These are phyloP conservation scores for Heliconius hermathena DNA, from an alignment of 1,140 invertebrate genomes.

Conservation along the genomic window DNA sequence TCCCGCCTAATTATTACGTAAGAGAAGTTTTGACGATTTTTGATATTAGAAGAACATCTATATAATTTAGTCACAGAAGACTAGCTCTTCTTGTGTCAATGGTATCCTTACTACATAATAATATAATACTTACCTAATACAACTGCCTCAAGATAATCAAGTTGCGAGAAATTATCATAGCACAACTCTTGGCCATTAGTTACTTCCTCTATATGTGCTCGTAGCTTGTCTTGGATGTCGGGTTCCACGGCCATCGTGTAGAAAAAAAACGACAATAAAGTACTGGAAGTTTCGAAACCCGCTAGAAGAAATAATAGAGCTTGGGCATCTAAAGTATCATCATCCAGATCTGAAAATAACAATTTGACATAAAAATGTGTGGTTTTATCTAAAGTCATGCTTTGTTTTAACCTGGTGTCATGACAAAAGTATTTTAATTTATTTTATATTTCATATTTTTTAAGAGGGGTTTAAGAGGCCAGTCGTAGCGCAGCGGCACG, in stretches of 20 bases:
- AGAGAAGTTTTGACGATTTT: too few species aligned
- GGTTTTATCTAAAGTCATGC: too few species aligned
- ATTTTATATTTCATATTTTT: too few species aligned
- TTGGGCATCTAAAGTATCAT: conserved; percentile 75
- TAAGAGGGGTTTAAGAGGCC: too few species aligned
- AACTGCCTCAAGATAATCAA: conserved; percentile 82
- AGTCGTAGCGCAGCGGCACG: too few species aligned
- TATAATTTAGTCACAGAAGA: too few species aligned
- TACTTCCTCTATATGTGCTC: conserved; percentile 82
- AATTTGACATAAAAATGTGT: neutral
- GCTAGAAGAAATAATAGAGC: conserved; percentile 76
- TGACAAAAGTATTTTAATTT: too few species aligned
- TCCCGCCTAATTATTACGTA: too few species aligned
- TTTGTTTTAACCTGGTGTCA: too few species aligned
- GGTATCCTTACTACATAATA: too few species aligned
- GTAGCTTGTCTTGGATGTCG: conserved; percentile 83
- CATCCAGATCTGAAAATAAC: conserved; percentile 65
- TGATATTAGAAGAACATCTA: too few species aligned
- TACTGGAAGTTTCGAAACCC: conserved; percentile 80
- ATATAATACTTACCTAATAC: conserved; percentile 62
- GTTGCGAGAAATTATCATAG: conserved; percentile 82
- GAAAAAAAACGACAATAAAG: conserved; percentile 81
- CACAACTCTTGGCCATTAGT: conserved; percentile 75
- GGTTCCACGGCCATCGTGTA: conserved; percentile 84
- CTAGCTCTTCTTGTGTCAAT: too few species aligned